A percentile compares a stretch with the other conserved stretches of the same genome.
Conservation (phyloP, 2,888 invertebrate species). For the Dicranocentrus wangi region DNA sequence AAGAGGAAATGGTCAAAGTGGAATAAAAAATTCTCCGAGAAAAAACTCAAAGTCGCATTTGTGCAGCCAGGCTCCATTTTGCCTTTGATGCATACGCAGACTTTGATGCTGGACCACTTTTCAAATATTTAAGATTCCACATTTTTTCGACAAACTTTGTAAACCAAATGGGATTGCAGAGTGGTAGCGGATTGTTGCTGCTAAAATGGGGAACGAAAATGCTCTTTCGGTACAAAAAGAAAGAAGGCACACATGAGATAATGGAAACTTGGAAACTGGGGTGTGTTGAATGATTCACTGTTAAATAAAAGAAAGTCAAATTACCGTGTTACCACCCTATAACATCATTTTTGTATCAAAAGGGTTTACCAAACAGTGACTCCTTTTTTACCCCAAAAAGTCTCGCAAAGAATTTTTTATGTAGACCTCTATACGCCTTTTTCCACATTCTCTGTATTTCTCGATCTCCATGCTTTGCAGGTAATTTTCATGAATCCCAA, state of each 20-base stretch:
- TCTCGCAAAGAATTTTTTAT: slow-evolving; percentile 1
- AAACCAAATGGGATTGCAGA: slow-evolving; percentile 19
- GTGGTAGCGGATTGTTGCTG: too few species aligned
- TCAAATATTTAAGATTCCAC: slow-evolving; percentile 71
- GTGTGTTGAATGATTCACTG: slow-evolving; percentile 5
- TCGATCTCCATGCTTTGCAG: neutral
- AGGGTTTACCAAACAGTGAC: neutral
- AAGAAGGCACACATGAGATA: neutral
- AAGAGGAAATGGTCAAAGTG: slow-evolving; percentile 42
- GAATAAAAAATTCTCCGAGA: neutral
- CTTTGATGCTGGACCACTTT: slow-evolving; percentile 63
- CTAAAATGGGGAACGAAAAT: neutral
- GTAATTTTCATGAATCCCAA: slow-evolving; percentile 26
- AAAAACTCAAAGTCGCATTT: neutral
- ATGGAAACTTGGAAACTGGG: neutral
- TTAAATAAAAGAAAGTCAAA: slow-evolving; percentile 53
- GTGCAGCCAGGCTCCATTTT: neutral
- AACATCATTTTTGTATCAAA: neutral
- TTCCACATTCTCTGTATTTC: neutral
- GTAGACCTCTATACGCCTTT: too few species aligned
- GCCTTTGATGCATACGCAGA: slow-evolving; percentile 43
- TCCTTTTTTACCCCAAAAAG: neutral
- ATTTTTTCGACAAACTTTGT: slow-evolving; percentile 47
- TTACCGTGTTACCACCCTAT: slow-evolving; percentile 22
- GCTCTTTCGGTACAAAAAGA: slow-evolving; percentile 20